phyloP scores from a whole-genome alignment of 2,888 invertebrate species.

The Yponomeuta cagnagella region DNA sequence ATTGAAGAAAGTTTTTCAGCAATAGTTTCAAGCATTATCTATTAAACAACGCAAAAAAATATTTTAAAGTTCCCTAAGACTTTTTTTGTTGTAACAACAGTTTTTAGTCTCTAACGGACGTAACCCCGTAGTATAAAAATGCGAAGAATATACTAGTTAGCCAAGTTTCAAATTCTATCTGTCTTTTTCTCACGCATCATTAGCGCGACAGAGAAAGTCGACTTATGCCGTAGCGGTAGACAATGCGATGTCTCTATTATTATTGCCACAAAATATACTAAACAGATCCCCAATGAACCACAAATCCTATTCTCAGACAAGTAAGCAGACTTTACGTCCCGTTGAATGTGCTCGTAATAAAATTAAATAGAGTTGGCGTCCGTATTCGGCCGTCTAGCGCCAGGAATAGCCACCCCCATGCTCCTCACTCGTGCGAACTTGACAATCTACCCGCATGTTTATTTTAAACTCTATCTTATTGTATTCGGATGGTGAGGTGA shows the following conservation, averaged over 20 bases:
- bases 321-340: constrained; percentile 16
- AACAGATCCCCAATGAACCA: neutral
- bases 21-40: too few species aligned
- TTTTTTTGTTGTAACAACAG: too few species aligned
- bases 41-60: too few species aligned
- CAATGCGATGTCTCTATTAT: neutral
- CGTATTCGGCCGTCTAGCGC: constrained; percentile 6
- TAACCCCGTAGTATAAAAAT: too few species aligned
- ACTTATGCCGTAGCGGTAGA: too few species aligned
- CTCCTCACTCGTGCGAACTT: constrained; percentile 54
- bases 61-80: too few species aligned
- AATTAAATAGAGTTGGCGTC: constrained; percentile 61
- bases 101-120: too few species aligned
- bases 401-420: constrained; percentile 8
- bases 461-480: constrained; percentile 66
- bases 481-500: constrained; percentile 45
- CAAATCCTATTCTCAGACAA: constrained; percentile 1
- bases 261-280: neutral
- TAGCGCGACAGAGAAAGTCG: too few species aligned
- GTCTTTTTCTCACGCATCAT: too few species aligned
- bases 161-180: too few species aligned
- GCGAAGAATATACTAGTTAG: too few species aligned
- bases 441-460: constrained; percentile 62
- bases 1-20: too few species aligned
- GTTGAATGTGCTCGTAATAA: constrained; percentile 28